Evolutionary conservation across 2,888 invertebrate genomes (phyloP).

Genomic region (Lordiphosa andalusiaca): DNA sequence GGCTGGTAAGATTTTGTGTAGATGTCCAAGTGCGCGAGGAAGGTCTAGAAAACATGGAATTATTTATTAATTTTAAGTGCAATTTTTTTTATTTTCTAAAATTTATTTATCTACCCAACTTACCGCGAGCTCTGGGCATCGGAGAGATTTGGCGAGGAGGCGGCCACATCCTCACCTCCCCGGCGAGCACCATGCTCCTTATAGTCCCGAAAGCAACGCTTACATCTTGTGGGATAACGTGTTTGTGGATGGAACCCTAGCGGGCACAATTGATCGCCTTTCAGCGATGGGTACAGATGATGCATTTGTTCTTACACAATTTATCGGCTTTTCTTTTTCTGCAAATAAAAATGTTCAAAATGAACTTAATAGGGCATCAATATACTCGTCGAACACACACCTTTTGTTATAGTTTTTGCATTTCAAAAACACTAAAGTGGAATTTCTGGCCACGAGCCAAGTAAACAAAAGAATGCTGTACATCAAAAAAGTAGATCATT

Average conservation of each 20-base stretch:
- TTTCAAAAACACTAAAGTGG: conserved; percentile 42
- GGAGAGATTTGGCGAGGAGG: conserved; percentile 90
- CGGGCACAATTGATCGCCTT: conserved; percentile 93
- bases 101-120: neutral
- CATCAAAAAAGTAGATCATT: conserved; percentile 49
- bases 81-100: no score
- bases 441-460: conserved; percentile 67
- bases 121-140: conserved; percentile 84
- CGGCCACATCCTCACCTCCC: conserved; percentile 86
- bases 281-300: conserved; percentile 82
- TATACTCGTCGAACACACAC: no score
- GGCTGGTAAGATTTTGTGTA: conserved; percentile 84
- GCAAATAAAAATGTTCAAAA: conserved; percentile 8
- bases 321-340: conserved; percentile 62
- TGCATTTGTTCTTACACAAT: conserved; percentile 77
- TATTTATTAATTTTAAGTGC: neutral
- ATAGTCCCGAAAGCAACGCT: conserved; percentile 95
- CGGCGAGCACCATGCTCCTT: conserved; percentile 92
- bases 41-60: conserved; percentile 52
- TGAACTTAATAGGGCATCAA: no score
- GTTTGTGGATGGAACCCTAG: conserved; percentile 97
- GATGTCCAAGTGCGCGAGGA: conserved; percentile 87
- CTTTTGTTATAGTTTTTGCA: conserved; percentile 13
- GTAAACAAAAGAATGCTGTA: conserved; percentile 59
- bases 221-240: conserved; percentile 95